These are phyloP conservation scores for Seira musarum DNA, from an alignment of 2,888 invertebrate genomes.

Conservation along the genomic window DNA sequence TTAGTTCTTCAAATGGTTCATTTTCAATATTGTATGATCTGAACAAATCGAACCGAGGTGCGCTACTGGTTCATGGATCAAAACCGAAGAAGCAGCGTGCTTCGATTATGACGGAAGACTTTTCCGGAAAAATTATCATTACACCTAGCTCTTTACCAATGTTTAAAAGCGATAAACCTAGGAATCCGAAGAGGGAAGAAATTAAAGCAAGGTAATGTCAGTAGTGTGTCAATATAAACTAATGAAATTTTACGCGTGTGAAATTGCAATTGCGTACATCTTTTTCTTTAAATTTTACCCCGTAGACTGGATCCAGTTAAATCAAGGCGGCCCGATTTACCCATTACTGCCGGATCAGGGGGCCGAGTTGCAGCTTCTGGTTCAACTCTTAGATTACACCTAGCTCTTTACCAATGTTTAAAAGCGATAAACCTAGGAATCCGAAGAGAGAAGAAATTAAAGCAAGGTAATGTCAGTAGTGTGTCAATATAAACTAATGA, in stretches of 20 bases:
- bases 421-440: constrained; percentile 87
- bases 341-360: constrained; percentile 86
- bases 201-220: constrained; percentile 64
- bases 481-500: not conserved
- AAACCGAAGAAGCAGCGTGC: constrained; percentile 84
- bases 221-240: not conserved
- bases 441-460: constrained; percentile 68
- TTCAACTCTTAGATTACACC: constrained; percentile 97
- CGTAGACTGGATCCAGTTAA: constrained; percentile 81
- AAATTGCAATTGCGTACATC: not conserved
- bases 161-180: constrained; percentile 92
- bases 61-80: constrained; percentile 90
- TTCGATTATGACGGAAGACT: constrained; percentile 77
- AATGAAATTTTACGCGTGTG: no score
- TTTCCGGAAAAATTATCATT: constrained; percentile 93
- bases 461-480: constrained; percentile 56
- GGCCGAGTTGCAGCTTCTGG: constrained; percentile 96
- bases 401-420: constrained; percentile 94
- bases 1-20: constrained; percentile 91
- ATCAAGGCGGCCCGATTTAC: constrained; percentile 86
- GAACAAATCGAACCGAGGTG: constrained; percentile 88
- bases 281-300: not conserved
- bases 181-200: constrained; percentile 72
- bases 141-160: constrained; percentile 96
- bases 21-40: constrained; percentile 94